Evolutionary conservation across 2,888 invertebrate genomes (phyloP), one percentile per base, ranked within the genome.

Genomic region (Cephus sareptanus): DNA sequence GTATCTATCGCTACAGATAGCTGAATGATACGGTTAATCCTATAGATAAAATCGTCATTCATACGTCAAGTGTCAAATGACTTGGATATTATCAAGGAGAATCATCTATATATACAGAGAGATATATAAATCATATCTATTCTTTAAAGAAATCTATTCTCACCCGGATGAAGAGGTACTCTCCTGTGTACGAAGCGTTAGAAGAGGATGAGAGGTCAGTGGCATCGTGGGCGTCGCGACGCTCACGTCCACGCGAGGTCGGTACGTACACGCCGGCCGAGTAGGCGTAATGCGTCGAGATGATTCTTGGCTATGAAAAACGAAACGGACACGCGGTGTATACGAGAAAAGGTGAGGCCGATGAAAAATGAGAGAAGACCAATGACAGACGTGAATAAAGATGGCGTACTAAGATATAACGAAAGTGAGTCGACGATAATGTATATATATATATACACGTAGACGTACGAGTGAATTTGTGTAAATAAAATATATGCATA

Each of bases 211-310:
- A 56, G 40, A 56, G 40, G 40, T 56, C 40, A 56, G 40, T 56
- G 40, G 40, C 40, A 56, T 56, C 71, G 71, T 71, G 71, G 71
- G 71, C 71, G 71, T 71, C 71, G 34, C 34, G 74, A 35, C 37
- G 34, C 40, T 56, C 40, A 56, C 40, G 40, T 56, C 37, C 12
- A 15, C 74, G 34, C 74, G 74, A 74, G 35, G 35, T 30, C 30
- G 35, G 74, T 74, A 74, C 74, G 23, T 35, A 35, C 37, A 74
- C 35, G 3, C 23, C 6, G 12, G n/a, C 11, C 13, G 34, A 34
- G 74, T 74, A 35, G 74, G 74, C 74, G 74, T 74, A 74, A 74
- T 74, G 74, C 35, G 74, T 33, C 74, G 74, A 74, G 31, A 13
- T 15, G 71, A 34, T 33, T 71, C 31, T 31, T 34, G 31, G 71